Percentiles rank a stretch among this genome's conserved stretches.
phyloP scores from a whole-genome alignment of 2,113 vertebrate genomes.

The Sorex fumeus region DNA sequence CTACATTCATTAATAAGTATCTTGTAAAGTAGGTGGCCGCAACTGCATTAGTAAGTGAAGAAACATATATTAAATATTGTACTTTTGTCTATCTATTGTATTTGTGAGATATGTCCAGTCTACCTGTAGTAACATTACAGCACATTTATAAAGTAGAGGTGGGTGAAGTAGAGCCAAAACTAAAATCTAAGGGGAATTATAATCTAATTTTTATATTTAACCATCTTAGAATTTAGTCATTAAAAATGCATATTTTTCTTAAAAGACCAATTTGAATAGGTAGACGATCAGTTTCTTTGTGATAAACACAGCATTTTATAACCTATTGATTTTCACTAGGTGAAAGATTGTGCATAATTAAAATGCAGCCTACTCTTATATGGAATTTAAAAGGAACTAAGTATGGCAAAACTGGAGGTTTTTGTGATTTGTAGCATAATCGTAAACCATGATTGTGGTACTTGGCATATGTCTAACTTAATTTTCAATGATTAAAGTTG shows the following conservation, averaged over 20 bases:
- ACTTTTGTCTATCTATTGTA: conserved; percentile 69
- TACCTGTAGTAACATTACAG: conserved; percentile 51
- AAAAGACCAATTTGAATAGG: background rate
- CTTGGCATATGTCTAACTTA: conserved; percentile 35
- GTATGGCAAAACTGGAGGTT: background rate
- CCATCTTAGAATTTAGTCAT: conserved; percentile 13
- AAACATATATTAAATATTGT: conserved; percentile 64
- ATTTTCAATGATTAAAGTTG: background rate
- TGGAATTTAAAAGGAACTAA: background rate
- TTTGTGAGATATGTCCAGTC: conserved; percentile 51
- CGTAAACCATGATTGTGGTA: conserved; percentile 14
- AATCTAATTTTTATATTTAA: conserved; percentile 27
- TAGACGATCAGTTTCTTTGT: background rate
- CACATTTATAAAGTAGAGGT: background rate
- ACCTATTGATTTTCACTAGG: conserved; percentile 7
- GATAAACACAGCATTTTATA: background rate
- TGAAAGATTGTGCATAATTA: background rate
- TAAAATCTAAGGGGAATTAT: conserved; percentile 17
- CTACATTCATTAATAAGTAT: conserved; percentile 84
- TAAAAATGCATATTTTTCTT: conserved; percentile 12
- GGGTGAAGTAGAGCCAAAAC: background rate
- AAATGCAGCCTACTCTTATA: background rate
- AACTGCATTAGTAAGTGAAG: conserved; percentile 76
- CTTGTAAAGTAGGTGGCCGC: conserved; percentile 81
- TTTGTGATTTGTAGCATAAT: conserved; percentile 13